phyloP scores from a whole-genome alignment of 37 sponge, comb jelly and placozoan genomes.

The Chondrosia reniformis region DNA sequence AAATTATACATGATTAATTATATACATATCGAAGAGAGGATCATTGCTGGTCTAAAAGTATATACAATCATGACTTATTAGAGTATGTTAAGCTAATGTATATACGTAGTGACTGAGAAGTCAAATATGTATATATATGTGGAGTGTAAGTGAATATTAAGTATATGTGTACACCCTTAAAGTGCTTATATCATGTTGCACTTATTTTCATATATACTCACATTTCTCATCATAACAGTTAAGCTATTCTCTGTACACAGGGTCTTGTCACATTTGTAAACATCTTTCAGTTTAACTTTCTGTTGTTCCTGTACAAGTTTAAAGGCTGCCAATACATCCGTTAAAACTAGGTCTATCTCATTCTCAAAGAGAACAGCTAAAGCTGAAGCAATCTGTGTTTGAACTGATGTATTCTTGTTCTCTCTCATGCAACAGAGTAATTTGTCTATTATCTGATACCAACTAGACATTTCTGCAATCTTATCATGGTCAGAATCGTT shows the following conservation, averaged over 20 bases:
- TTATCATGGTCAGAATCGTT: too few species aligned
- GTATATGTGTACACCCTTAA: neutral
- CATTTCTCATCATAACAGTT: neutral
- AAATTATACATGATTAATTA: too few species aligned
- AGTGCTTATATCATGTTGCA: too few species aligned
- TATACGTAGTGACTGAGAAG: too few species aligned
- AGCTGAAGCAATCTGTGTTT: neutral
- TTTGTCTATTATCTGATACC: neutral
- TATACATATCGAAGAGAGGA: too few species aligned
- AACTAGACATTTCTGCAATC: too few species aligned
- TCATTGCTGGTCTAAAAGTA: too few species aligned
- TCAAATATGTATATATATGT: too few species aligned
- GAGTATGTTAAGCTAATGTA: too few species aligned
- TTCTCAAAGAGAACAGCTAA: constrained; percentile 2
- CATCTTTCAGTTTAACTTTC: neutral
- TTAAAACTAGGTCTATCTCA: neutral
- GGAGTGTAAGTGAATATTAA: neutral
- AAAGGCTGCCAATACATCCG: constrained; percentile 9
- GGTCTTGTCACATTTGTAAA: neutral
- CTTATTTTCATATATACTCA: too few species aligned
- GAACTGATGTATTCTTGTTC: neutral
- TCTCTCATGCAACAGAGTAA: neutral
- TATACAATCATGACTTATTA: too few species aligned
- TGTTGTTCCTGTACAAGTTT: neutral
- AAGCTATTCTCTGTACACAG: neutral